Percentiles rank a stretch among this genome's conserved stretches.
phyloP scores from a whole-genome alignment of 1,140 invertebrate genomes.

The Popillia japonica region DNA sequence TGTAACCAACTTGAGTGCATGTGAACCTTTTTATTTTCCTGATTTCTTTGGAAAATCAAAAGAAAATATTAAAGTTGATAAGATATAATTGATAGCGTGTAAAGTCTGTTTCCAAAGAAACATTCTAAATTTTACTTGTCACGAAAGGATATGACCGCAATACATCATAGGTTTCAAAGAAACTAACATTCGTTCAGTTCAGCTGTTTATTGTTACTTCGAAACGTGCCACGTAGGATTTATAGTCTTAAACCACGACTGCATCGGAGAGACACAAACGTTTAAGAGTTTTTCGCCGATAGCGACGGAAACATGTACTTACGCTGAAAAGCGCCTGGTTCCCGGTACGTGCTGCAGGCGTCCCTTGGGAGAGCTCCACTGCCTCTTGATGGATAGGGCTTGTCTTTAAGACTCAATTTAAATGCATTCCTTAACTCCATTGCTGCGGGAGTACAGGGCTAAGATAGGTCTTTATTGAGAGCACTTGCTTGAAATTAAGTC shows the following conservation, averaged over 20 bases:
- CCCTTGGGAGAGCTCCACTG: slow-evolving; percentile 48
- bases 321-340: not conserved
- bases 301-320: slow-evolving; percentile 26
- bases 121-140: too few species aligned
- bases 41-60: too few species aligned
- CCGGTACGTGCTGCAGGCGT: slow-evolving; percentile 47
- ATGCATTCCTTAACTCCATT: slow-evolving; percentile 54
- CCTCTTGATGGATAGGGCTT: slow-evolving; percentile 53
- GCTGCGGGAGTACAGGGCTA: slow-evolving; percentile 34
- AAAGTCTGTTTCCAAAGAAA: too few species aligned
- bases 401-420: slow-evolving; percentile 55
- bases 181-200: slow-evolving; percentile 13
- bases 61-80: too few species aligned
- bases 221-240: not conserved
- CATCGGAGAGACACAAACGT: slow-evolving; percentile 19
- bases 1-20: too few species aligned
- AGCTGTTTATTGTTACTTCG: slow-evolving; percentile 22
- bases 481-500: slow-evolving; percentile 38
- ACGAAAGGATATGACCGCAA: too few species aligned
- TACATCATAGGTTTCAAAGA: not conserved
- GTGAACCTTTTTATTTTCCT: too few species aligned
- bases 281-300: slow-evolving; percentile 25
- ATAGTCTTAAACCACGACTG: slow-evolving; percentile 3
- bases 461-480: slow-evolving; percentile 37
- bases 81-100: too few species aligned